Evolutionary conservation across 2,888 invertebrate genomes (phyloP), one percentile per base, ranked within the genome.

Genomic region (Hedychridium roseum): DNA sequence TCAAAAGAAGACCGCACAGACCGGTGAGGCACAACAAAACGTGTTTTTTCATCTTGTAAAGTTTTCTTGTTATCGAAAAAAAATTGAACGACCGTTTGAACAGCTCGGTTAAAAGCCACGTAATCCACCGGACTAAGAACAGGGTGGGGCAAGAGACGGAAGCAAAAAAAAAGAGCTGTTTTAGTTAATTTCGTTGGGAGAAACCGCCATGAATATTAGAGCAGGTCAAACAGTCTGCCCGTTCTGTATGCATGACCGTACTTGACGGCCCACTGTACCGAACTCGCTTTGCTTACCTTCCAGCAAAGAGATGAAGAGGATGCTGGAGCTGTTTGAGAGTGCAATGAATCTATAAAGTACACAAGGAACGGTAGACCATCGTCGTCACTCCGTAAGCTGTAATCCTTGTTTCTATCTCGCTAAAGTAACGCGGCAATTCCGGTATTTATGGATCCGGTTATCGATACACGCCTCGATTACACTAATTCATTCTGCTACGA

Each of bases 291-390:
- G 6, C 0, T 38, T 56, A 42, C 38, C 16, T 59, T 65, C 38
- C 61, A 77, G 77, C 51, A 78, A 78, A 53, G 76, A 78, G 51
- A 70, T 78, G 60, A 78, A 75, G 49, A 74, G 76, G 54, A 73
- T 77, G 68, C 46, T 78, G 60, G 77, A 78, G 23, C 52, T 78
- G 16, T 76, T 78, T 51, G 78, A 78, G 50, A 70, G 58, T 15
- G 65, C 74, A 15, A 72, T 78, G 68, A 78, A 75, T 59, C 41
- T 75, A 31, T 73, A 45, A 71, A 31, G 54, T 57, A 48, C 56
- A 57, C 54, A 54, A 57, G 56, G 41, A 38, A 43, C 31, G 21
- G 20, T 14, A 37, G 42, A 32, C 28, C 38, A 35, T 38, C 41
- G 14, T 32, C 26, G 20, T 41, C 46, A 32, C 28, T 26, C 28